phyloP scores from a whole-genome alignment of 2,888 invertebrate species.

The Thereva unica region DNA sequence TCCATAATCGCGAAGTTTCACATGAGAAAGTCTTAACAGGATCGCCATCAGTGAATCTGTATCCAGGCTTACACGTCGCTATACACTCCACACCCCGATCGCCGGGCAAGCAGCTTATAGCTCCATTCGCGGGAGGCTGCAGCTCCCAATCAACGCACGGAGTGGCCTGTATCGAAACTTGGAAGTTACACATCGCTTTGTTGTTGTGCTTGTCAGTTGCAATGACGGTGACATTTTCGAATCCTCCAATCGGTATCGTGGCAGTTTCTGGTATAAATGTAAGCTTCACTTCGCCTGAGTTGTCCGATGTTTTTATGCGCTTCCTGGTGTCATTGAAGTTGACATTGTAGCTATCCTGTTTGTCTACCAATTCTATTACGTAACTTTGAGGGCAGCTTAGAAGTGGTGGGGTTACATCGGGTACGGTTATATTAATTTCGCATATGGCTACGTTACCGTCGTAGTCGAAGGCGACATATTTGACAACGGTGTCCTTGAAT shows the following conservation, averaged over 20 bases:
- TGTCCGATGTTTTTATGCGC: slow-evolving; percentile 83
- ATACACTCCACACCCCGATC: slow-evolving; percentile 83
- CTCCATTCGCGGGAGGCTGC: slow-evolving; percentile 85
- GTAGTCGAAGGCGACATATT: slow-evolving; percentile 95
- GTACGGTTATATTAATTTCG: slow-evolving; percentile 92
- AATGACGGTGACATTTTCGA: slow-evolving; percentile 89
- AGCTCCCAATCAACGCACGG: slow-evolving; percentile 95
- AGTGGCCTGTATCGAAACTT: slow-evolving; percentile 89
- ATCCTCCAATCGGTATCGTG: slow-evolving; percentile 81
- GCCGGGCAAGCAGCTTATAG: slow-evolving; percentile 81
- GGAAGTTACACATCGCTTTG: slow-evolving; percentile 88
- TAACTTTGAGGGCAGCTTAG: slow-evolving; percentile 92
- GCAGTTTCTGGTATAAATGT: slow-evolving; percentile 83
- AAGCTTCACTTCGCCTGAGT: slow-evolving; percentile 84
- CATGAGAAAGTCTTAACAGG: slow-evolving; percentile 86
- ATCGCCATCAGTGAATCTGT: slow-evolving; percentile 88
- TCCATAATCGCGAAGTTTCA: slow-evolving; percentile 80
- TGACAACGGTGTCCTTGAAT: slow-evolving; percentile 89
- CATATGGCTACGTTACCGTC: slow-evolving; percentile 98
- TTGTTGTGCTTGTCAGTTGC: slow-evolving; percentile 88
- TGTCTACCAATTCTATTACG: slow-evolving; percentile 87
- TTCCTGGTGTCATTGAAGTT: slow-evolving; percentile 88
- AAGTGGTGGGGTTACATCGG: slow-evolving; percentile 88
- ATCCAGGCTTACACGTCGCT: slow-evolving; percentile 86
- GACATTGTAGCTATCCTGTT: slow-evolving; percentile 86